Evolutionary conservation across 2,888 invertebrate species (phyloP).

Genomic region (Dynastes hyllus): DNA sequence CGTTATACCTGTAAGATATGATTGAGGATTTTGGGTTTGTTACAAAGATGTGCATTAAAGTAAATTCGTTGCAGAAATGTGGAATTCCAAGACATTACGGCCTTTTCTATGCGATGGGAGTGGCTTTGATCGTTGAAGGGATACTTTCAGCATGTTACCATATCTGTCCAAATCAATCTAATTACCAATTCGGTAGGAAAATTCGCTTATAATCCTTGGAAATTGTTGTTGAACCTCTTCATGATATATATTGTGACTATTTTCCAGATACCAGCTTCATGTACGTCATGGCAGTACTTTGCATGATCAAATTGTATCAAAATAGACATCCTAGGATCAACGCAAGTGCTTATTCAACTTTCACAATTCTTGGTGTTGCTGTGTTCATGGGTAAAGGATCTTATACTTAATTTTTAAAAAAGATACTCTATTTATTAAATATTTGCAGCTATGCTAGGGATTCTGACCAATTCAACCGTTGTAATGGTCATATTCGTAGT

Average conservation of each 20-base stretch:
- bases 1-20: slow-evolving; percentile 42
- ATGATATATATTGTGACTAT: neutral
- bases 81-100: slow-evolving; percentile 88
- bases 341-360: slow-evolving; percentile 85
- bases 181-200: slow-evolving; percentile 90
- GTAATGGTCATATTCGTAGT: slow-evolving; percentile 85
- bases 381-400: slow-evolving; percentile 76
- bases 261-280: slow-evolving; percentile 90
- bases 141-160: slow-evolving; percentile 91
- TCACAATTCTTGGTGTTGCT: slow-evolving; percentile 82
- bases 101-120: slow-evolving; percentile 89
- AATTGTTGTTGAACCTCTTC: neutral
- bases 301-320: slow-evolving; percentile 91
- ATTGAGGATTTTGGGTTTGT: neutral
- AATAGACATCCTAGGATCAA: slow-evolving; percentile 90
- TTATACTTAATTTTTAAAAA: slow-evolving; percentile 19
- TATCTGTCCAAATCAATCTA: slow-evolving; percentile 90
- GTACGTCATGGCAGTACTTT: slow-evolving; percentile 91
- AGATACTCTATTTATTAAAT: neutral
- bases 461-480: slow-evolving; percentile 76
- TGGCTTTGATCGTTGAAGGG: slow-evolving; percentile 90
- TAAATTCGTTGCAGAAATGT: slow-evolving; percentile 69
- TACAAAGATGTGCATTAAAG: neutral
- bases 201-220: neutral
- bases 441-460: slow-evolving; percentile 78